Conservation (phyloP, 2,113 vertebrate genomes). For the Mus spicilegus region DNA sequence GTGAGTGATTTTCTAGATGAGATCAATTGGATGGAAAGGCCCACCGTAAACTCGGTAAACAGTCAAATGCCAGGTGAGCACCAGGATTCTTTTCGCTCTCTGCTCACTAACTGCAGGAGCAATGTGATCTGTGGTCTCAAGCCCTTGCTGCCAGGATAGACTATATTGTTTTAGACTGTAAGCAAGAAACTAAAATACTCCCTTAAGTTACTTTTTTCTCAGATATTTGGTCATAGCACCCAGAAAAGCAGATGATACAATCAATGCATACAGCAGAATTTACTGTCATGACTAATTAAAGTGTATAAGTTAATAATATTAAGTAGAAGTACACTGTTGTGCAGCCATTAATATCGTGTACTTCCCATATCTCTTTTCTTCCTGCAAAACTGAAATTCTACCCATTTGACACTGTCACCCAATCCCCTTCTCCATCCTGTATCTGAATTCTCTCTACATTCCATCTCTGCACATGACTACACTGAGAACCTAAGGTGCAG, state of each 20-base stretch:
- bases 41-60: not conserved
- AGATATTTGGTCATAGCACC: not conserved
- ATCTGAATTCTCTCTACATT: not conserved
- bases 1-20: not conserved
- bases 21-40: not conserved
- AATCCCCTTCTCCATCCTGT: not conserved
- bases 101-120: not conserved
- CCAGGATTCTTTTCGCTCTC: not conserved
- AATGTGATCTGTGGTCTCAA: not conserved
- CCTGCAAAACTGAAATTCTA: not conserved
- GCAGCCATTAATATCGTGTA: not conserved
- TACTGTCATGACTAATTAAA: not conserved
- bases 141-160: not conserved
- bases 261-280: not conserved
- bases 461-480: not conserved
- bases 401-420: not conserved
- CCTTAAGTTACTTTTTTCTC: not conserved
- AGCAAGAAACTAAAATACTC: not conserved
- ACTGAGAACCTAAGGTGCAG: not conserved
- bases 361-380: not conserved
- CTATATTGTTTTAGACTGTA: not conserved
- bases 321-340: fast-evolving
- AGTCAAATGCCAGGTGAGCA: not conserved
- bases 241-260: not conserved
- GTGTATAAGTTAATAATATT: not conserved